Conservation (phyloP, 2,797 vertebrate genomes). For the Gobionotothen gibberifrons region DNA sequence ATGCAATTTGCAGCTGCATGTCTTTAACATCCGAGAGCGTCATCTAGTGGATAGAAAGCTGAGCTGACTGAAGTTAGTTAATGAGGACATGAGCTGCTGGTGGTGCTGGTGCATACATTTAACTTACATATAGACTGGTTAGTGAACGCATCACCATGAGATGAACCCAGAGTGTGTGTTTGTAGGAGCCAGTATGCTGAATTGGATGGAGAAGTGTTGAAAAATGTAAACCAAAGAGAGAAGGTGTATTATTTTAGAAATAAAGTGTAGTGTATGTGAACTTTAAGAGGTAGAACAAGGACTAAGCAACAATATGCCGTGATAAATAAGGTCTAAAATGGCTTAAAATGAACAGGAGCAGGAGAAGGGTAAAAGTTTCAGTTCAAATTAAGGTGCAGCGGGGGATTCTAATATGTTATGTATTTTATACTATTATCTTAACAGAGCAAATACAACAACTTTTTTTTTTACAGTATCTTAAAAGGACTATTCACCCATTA, state of each 20-base stretch:
- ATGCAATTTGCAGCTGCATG: conserved; percentile 43
- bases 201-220: background rate
- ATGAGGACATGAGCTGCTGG: conserved; percentile 6
- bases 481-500: background rate
- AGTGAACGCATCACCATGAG: conserved; percentile 22
- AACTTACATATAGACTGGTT: background rate
- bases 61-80: conserved; percentile 37
- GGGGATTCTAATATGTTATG: background rate
- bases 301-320: conserved; percentile 13
- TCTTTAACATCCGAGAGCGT: conserved; percentile 79
- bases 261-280: conserved; percentile 7
- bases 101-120: background rate
- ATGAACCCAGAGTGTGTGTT: too few species aligned
- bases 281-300: conserved; percentile 8
- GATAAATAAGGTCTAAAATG: conserved; percentile 25
- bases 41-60: conserved; percentile 80
- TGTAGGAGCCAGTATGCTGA: conserved; percentile 13
- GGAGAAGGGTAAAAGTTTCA: background rate
- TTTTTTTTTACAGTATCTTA: conserved; percentile 5
- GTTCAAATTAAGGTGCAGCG: background rate
- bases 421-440: background rate
- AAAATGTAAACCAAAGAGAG: conserved; percentile 2
- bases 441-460: background rate
- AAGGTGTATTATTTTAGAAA: conserved; percentile 16
- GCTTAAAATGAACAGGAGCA: background rate